These are phyloP conservation scores for Reinhardtius hippoglossoides DNA, from an alignment of 2,113 vertebrate species.

Conservation along the genomic window DNA sequence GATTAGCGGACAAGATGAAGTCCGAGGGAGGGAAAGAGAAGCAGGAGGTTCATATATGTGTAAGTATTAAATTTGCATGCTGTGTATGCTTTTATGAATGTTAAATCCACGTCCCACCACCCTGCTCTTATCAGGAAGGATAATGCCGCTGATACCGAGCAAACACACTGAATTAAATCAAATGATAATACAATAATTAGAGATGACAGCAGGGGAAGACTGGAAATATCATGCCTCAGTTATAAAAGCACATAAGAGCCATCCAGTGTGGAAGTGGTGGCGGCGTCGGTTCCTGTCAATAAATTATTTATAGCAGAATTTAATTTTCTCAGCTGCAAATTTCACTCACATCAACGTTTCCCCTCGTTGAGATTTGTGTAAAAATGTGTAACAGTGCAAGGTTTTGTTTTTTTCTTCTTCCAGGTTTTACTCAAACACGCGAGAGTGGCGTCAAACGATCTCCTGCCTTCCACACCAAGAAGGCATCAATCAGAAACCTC, in stretches of 20 bases:
- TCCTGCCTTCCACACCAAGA: neutral
- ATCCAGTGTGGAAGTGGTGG: slow-evolving; percentile 29
- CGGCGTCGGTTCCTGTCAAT: slow-evolving; percentile 34
- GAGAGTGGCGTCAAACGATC: too few species aligned
- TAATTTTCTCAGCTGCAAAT: slow-evolving; percentile 57
- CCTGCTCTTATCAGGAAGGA: neutral
- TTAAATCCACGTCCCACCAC: neutral
- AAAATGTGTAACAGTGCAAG: neutral
- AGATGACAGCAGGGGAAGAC: neutral
- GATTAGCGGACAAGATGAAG: neutral
- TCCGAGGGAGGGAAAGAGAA: neutral
- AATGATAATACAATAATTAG: neutral
- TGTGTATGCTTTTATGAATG: slow-evolving; percentile 1
- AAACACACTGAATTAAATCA: neutral
- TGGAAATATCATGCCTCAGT: slow-evolving; percentile 3
- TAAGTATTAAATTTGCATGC: slow-evolving; percentile 3
- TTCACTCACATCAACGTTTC: slow-evolving; percentile 41
- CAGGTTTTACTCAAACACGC: neutral
- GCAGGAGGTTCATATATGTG: neutral
- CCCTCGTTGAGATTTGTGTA: neutral
- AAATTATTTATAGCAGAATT: slow-evolving; percentile 62
- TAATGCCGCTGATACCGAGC: neutral
- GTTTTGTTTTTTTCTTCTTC: too few species aligned
- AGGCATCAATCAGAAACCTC: neutral
- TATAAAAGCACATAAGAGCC: slow-evolving; percentile 10